Evolutionary conservation across 2,888 invertebrate species (phyloP), one percentile per base, ranked within the genome.

Genomic region (Archaeoteleia sp.): DNA sequence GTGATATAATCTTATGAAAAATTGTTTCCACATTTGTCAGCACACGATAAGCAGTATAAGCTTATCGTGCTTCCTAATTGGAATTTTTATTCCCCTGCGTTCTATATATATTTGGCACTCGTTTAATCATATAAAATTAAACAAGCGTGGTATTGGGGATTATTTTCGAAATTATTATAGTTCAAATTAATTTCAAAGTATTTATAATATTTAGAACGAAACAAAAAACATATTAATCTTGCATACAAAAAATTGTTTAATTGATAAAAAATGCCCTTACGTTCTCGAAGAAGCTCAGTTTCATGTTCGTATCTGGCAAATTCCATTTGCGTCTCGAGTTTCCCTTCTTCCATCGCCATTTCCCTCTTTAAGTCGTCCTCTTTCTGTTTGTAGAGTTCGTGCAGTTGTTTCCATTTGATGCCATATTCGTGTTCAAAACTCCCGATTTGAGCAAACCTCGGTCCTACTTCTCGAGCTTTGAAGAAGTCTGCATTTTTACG

Each of bases 391-490:
- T 95, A 96, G 34, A 97, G 87, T 79, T 97, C 96, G 82, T 95
- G 94, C 63, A 99, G 87, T 79, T 97, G 95, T 87, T 98, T 98
- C 97, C 98, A 98, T 70, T 97, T 92, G 68, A 95, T 93, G 7
- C 97, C 98, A 87, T 97, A 98, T 79, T 98, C 97, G 83, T 93
- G 95, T 83, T 99, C 98, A 86, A 98, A 98, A 63, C 95, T 93
- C 49, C 91, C 93, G 0, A 89, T 86, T 55, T 92, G 92, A 0
- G 97, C 96, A 85, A 99, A 96, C 25, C 98, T 90, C 1, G 99
- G 98, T 0, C 96, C 95, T 78, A 92, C 90, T 84, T 95, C 95
- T 74, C 98, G 91, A 37, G 96, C 91, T 78, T 93, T 91, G 70
- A 91, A 86, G 78, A 91, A 96, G 69, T 94, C 94, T 7, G 90